Conservation (phyloP, 2,888 invertebrate genomes). For the Diadegma fenestrale region DNA sequence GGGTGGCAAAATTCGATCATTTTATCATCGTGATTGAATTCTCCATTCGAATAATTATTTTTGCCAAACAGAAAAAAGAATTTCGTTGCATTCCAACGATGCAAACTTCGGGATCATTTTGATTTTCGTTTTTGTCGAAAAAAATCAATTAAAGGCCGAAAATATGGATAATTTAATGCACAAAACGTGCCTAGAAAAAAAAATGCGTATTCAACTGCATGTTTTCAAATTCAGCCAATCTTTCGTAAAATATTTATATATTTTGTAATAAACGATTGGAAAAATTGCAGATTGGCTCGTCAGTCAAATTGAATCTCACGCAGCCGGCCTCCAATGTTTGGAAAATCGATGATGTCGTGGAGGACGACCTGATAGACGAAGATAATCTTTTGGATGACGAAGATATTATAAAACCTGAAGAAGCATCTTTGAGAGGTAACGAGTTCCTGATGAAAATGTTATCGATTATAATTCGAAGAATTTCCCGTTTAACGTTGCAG, state of each 20-base stretch:
- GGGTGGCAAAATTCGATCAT: no score
- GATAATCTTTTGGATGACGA: conserved; percentile 95
- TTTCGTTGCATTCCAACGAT: no score
- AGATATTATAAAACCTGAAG: conserved; percentile 95
- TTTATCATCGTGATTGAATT: no score
- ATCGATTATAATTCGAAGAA: not conserved
- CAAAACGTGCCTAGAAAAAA: no score
- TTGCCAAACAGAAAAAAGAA: no score
- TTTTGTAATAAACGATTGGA: not conserved
- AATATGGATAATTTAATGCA: no score
- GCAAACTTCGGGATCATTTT: no score
- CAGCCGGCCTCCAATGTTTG: conserved; percentile 89
- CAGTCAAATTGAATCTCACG: conserved; percentile 86
- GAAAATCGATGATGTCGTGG: conserved; percentile 90
- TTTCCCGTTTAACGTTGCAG: not conserved
- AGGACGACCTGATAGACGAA: conserved; percentile 94
- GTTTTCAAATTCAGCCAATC: not conserved
- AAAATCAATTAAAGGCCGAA: no score
- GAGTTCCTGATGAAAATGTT: no score
- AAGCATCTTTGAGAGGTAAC: conserved; percentile 92
- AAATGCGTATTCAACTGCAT: no score
- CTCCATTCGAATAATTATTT: no score
- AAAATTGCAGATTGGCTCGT: conserved; percentile 86
- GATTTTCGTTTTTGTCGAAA: no score
- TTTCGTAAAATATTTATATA: not conserved